Percentiles rank a stretch among this genome's conserved stretches.
phyloP scores from a whole-genome alignment of 2,113 vertebrate species.

The Equus przewalskii region DNA sequence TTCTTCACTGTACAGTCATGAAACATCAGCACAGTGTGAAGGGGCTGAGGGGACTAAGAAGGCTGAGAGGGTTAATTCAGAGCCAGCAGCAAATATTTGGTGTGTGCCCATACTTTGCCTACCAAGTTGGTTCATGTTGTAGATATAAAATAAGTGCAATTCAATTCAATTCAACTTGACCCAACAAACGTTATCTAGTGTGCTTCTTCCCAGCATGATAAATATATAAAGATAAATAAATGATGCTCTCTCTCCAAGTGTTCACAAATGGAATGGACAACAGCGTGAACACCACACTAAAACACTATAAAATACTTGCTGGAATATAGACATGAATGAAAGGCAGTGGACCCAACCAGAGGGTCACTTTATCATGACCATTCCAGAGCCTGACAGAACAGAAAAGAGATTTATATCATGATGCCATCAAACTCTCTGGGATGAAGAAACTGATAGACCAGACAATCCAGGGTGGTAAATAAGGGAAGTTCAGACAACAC shows the following conservation, averaged over 20 bases:
- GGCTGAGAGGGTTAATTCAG: neutral
- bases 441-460: neutral
- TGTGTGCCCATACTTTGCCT: neutral
- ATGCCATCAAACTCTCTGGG: neutral
- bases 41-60: neutral
- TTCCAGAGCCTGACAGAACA: neutral
- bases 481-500: neutral
- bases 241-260: neutral
- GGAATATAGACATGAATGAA: neutral
- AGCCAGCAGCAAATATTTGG: neutral
- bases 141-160: neutral
- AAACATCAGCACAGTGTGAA: neutral
- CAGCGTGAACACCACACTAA: neutral
- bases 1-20: neutral
- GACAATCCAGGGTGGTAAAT: neutral
- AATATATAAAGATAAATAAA: constrained; percentile 24
- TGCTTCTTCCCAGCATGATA: neutral
- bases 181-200: neutral
- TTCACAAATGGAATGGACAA: neutral
- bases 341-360: neutral
- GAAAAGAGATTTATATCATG: neutral
- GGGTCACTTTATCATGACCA: neutral
- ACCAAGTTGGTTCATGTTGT: neutral
- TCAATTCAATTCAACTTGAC: constrained; percentile 23
- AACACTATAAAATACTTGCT: neutral